These are phyloP conservation scores for Lasioglossum baleicum DNA, from an alignment of 1,140 invertebrate species.

Conservation along the genomic window DNA sequence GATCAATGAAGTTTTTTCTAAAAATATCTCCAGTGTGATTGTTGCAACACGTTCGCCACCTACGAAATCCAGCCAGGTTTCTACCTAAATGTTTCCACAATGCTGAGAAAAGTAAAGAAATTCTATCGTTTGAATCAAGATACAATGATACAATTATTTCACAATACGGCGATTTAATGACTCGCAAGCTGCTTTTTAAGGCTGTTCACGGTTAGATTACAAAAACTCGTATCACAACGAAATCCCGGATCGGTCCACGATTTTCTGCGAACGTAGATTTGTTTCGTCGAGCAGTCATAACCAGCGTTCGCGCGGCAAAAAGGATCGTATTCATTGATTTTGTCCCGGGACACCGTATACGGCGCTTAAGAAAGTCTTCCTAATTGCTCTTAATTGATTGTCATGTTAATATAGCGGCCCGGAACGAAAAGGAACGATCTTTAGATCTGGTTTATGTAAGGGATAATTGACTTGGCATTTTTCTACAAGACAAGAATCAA, in stretches of 20 bases:
- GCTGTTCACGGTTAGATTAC: too few relatives aligned
- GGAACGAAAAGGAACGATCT: not conserved
- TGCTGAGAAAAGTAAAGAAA: too few relatives aligned
- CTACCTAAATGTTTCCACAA: too few relatives aligned
- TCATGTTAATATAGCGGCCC: not conserved
- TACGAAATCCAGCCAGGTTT: too few relatives aligned
- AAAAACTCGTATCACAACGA: not conserved
- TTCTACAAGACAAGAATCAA: not conserved
- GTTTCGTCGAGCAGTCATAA: not conserved
- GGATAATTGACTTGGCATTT: not conserved
- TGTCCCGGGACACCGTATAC: not conserved
- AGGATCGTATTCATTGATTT: not conserved
- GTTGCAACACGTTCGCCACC: not conserved
- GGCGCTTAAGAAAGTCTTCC: not conserved
- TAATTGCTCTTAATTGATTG: constrained; percentile 11
- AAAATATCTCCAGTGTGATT: not conserved
- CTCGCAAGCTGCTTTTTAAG: too few relatives aligned
- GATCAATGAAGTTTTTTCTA: not conserved
- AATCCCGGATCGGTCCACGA: not conserved
- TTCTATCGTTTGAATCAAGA: too few relatives aligned
- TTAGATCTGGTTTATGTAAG: constrained; percentile 3
- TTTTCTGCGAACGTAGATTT: not conserved
- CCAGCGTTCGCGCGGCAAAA: not conserved
- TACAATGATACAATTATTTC: too few relatives aligned
- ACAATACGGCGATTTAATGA: too few relatives aligned